Conservation (phyloP, 2,797 vertebrate species). For the Mustela erminea region DNA sequence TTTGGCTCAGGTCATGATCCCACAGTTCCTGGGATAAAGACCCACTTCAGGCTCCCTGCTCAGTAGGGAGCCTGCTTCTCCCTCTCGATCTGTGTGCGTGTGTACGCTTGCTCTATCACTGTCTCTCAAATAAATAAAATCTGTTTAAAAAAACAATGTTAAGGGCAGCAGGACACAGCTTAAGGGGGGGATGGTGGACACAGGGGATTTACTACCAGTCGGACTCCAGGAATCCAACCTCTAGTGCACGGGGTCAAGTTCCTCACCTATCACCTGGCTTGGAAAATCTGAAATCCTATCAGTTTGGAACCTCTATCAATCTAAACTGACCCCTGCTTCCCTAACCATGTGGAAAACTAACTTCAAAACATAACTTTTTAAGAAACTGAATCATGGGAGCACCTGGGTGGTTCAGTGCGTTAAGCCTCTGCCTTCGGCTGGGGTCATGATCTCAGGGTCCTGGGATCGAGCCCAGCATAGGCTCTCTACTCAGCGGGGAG, state of each 20-base stretch:
- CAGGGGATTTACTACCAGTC: not conserved
- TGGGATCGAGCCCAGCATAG: rapidly evolving
- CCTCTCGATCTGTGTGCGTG: not conserved
- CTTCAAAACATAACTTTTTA: conserved; percentile 43
- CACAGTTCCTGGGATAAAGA: too few species aligned
- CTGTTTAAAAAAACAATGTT: too few species aligned
- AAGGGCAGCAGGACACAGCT: not conserved
- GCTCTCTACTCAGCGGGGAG: too few species aligned
- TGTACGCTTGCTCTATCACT: too few species aligned
- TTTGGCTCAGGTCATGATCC: not conserved
- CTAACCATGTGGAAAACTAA: conserved; percentile 24
- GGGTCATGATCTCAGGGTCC: too few species aligned
- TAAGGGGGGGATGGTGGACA: not conserved
- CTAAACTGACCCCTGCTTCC: not conserved
- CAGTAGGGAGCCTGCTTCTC: not conserved
- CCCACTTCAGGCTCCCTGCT: not conserved
- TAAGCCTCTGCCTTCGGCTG: too few species aligned
- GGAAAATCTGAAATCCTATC: not conserved
- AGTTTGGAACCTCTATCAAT: not conserved
- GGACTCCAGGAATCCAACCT: not conserved
- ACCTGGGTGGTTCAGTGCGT: too few species aligned
- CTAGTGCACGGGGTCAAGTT: not conserved
- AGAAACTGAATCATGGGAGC: conserved; percentile 39
- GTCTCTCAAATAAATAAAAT: too few species aligned
- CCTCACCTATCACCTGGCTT: not conserved